phyloP scores from a whole-genome alignment of 2,797 vertebrate species.

The Pristis pectinata region DNA sequence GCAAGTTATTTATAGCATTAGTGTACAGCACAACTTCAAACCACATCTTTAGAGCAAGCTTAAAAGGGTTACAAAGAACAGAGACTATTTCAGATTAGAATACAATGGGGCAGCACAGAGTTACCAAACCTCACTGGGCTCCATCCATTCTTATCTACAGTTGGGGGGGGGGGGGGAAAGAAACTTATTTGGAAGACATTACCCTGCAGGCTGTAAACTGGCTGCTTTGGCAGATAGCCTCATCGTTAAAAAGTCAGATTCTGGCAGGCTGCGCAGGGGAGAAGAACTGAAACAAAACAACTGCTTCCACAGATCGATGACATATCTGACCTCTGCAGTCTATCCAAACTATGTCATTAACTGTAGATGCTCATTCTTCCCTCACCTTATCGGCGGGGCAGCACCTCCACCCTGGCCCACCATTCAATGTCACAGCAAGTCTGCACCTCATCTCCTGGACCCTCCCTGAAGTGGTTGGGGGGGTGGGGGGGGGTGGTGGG shows the following conservation, averaged over 20 bases:
- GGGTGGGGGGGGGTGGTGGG: no score
- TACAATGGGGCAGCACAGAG: not conserved
- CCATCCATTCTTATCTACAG: not conserved
- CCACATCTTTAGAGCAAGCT: not conserved
- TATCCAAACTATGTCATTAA: no score
- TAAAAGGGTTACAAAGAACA: not conserved
- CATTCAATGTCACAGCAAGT: not conserved
- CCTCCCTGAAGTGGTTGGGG: no score
- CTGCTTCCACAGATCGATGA: not conserved
- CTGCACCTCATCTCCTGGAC: not conserved
- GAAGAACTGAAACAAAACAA: not conserved
- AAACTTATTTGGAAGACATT: constrained; percentile 18
- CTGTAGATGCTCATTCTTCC: not conserved
- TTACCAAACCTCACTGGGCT: not conserved
- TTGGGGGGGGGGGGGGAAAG: not conserved
- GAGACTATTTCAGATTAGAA: not conserved
- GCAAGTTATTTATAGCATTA: constrained; percentile 3
- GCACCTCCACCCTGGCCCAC: not conserved
- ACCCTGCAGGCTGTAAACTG: not conserved
- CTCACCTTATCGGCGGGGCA: not conserved
- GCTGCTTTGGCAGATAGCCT: not conserved
- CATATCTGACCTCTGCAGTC: not conserved
- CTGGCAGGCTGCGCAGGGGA: not conserved
- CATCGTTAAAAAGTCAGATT: not conserved
- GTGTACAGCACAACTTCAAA: not conserved